Conservation (phyloP, 2,888 invertebrate genomes). For the Xestia sexstrigata region DNA sequence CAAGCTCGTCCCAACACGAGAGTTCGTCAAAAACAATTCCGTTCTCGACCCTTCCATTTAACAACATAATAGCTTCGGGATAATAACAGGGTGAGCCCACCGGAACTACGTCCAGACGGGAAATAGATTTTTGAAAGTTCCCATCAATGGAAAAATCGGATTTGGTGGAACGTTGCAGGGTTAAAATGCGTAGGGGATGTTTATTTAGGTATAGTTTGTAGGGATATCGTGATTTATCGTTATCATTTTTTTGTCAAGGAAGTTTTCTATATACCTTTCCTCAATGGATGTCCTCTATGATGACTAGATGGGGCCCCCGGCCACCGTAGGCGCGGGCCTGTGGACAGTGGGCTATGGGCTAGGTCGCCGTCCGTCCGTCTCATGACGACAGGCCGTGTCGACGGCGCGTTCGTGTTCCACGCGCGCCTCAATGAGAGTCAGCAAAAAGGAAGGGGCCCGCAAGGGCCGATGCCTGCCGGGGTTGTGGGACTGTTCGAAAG, state of each 20-base stretch:
- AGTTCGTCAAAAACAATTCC: slow-evolving; percentile 56
- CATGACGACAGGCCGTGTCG: too few relatives aligned
- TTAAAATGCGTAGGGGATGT: background rate
- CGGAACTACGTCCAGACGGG: slow-evolving; percentile 86
- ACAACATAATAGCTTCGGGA: slow-evolving; percentile 77
- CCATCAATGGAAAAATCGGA: slow-evolving; percentile 75
- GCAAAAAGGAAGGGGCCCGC: too few relatives aligned
- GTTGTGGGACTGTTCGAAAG: too few relatives aligned
- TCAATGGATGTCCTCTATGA: background rate
- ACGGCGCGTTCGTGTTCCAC: too few relatives aligned
- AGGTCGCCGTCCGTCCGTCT: too few relatives aligned
- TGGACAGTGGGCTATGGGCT: too few relatives aligned
- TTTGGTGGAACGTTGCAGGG: slow-evolving; percentile 60
- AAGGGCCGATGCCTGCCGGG: too few relatives aligned
- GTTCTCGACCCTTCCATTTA: slow-evolving; percentile 57
- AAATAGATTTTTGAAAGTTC: slow-evolving; percentile 89
- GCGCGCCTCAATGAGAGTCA: too few relatives aligned
- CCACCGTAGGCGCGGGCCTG: too few relatives aligned
- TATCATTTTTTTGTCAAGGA: background rate
- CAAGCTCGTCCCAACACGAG: slow-evolving; percentile 22
- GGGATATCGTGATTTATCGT: background rate
- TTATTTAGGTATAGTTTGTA: background rate
- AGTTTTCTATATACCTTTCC: background rate
- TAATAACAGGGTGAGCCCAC: slow-evolving; percentile 78
- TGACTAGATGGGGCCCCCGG: too few relatives aligned